Evolutionary conservation across 35 echinoderm and acorn worm species (phyloP).

Genomic region (Apostichopus japonicus): DNA sequence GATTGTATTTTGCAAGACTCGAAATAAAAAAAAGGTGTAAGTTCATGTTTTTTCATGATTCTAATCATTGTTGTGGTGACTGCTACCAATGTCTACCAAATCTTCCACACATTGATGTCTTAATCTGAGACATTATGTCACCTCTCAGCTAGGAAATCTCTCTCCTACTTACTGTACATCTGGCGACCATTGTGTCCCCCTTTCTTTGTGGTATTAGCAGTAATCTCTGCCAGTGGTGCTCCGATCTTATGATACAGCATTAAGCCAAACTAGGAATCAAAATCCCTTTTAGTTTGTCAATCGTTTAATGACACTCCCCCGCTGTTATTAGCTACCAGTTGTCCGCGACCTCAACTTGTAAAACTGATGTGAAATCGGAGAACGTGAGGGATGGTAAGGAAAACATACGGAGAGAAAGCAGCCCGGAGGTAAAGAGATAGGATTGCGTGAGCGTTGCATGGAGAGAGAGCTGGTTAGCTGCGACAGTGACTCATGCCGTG

Average conservation of each 20-base stretch:
- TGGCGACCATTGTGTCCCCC: not conserved
- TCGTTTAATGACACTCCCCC: conserved; percentile 28
- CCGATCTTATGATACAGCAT: not conserved
- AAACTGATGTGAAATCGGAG: conserved; percentile 4
- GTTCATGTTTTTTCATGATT: too few species aligned
- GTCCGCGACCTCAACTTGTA: not conserved
- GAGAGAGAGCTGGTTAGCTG: not conserved
- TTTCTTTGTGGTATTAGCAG: conserved; percentile 14
- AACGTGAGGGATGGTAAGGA: conserved; percentile 8
- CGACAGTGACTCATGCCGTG: not conserved
- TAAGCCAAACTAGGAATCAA: not conserved
- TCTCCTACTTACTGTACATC: not conserved
- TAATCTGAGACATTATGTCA: conserved; percentile 1
- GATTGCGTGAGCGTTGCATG: not conserved
- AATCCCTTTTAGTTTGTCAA: not conserved
- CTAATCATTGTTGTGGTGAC: too few species aligned
- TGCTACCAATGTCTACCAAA: too few species aligned
- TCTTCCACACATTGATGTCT: too few species aligned
- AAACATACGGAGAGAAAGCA: conserved; percentile 30
- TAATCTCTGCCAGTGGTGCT: conserved; percentile 19
- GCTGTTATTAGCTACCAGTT: not conserved
- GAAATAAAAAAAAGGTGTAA: too few species aligned
- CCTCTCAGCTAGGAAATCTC: not conserved
- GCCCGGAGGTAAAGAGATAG: not conserved
- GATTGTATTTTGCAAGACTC: too few species aligned